Base-by-base conservation (phyloP, 1,140 invertebrate species). In the Epicauta chinensis region DNA sequence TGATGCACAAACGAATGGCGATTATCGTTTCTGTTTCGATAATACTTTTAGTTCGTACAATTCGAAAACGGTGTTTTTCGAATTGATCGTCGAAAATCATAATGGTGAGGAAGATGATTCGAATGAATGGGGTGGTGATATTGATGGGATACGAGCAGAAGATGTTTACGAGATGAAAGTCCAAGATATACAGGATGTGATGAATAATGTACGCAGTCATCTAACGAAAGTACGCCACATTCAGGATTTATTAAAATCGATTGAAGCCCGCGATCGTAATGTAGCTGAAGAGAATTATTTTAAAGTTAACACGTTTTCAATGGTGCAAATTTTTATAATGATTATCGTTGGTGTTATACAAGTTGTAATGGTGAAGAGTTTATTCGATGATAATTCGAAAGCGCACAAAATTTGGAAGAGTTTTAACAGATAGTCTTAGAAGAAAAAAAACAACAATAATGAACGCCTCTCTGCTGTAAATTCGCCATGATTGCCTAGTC, bases 11-110 rank as follows among this genome's bases (percentile, higher is more conserved):
- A 69, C 77, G 50, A 73, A 77, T 35, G 89, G 88, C 3, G 84
- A 88, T 60, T 89, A 86, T 66, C 77, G 80, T 53, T 81, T 91
- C 58, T 93, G 89, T 63, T 89, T 91, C 64, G 89, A 91, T 64
- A 93, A 93, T 63, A 81, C 76, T 2, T 87, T 88, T 64, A 89
- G 86, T 62, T 78, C 79, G 9, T 87, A 87, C 65, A 85, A 83
- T 56, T 71, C 75, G 7, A 93, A 92, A 70, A 82, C 86, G 15
- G 83, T 92, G 1, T 91, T 87, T 65, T 89, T 93, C 66, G 88
- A 90, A 65, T 63, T 91, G 2, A 74, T 83, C 51, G 76, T 87
- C 23, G 82, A 87, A 50, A 73, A 63, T 47, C 74, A 77, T 34
- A 77, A 80, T 36, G 75, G 77, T 12, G 75, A 77, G 4, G 77